phyloP scores from a whole-genome alignment of 2,797 vertebrate genomes.

The Odontamblyopus rebecca region DNA sequence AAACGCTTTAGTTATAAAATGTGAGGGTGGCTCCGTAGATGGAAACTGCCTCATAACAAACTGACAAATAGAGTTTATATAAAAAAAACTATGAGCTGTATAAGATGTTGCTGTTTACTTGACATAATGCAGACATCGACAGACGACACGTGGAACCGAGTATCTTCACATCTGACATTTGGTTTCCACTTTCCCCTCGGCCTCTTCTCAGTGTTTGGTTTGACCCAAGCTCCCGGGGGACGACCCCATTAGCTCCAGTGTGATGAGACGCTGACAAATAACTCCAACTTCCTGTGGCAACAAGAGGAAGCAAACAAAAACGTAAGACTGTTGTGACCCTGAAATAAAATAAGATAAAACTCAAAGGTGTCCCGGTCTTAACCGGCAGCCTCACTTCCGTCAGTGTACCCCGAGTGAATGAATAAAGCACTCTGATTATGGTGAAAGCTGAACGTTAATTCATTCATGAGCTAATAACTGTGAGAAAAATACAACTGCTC shows the following conservation, averaged over 20 bases:
- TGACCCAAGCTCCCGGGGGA: conserved; percentile 51
- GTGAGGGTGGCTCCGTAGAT: background rate
- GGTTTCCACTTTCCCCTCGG: conserved; percentile 49
- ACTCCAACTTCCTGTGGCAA: conserved; percentile 61
- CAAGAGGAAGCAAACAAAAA: conserved; percentile 14
- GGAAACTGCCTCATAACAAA: background rate
- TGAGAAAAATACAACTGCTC: background rate
- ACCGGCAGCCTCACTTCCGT: too few species aligned
- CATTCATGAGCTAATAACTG: background rate
- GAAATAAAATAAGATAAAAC: background rate
- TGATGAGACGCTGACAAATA: conserved; percentile 79
- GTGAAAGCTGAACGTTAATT: background rate
- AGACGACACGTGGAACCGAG: conserved; percentile 24
- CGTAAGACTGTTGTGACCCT: background rate
- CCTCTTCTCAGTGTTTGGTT: conserved; percentile 48
- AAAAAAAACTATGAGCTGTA: too few species aligned
- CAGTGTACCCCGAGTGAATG: too few species aligned
- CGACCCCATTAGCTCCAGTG: conserved; percentile 71
- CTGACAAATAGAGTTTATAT: background rate
- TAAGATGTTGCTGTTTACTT: conserved; percentile 32
- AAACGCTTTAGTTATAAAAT: too few species aligned
- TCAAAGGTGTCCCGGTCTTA: too few species aligned
- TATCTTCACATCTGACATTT: conserved; percentile 31
- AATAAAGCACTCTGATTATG: background rate
- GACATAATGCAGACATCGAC: conserved; percentile 24